phyloP scores from a whole-genome alignment of 1,140 invertebrate species.

The Nasonia longicornis region DNA sequence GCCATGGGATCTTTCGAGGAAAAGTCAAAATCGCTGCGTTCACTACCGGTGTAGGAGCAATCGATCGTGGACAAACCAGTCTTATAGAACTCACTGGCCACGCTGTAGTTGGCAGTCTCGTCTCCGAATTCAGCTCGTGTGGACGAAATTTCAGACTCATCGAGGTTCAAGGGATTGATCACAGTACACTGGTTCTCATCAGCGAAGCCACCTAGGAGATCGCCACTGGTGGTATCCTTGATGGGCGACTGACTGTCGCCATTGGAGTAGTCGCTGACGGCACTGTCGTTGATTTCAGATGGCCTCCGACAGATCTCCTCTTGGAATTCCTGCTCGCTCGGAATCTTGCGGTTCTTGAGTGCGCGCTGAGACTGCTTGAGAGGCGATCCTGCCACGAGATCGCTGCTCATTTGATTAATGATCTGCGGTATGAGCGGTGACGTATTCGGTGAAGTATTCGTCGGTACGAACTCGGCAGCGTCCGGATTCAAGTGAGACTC shows the following conservation, averaged over 20 bases:
- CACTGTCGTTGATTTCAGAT: constrained; percentile 70
- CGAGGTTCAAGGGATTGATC: constrained; percentile 54
- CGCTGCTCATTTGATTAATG: constrained; percentile 65
- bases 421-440: constrained; percentile 57
- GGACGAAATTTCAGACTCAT: constrained; percentile 68
- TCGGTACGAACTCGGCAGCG: constrained; percentile 78
- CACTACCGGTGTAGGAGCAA: constrained; percentile 52
- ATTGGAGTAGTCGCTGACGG: constrained; percentile 64
- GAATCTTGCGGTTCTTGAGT: constrained; percentile 75
- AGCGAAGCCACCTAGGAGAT: constrained; percentile 10
- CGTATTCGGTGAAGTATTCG: constrained; percentile 64
- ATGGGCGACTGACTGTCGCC: constrained; percentile 58
- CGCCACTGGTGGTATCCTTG: not conserved
- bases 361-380: constrained; percentile 68
- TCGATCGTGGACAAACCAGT: constrained; percentile 55
- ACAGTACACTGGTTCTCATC: not conserved
- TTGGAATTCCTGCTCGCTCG: constrained; percentile 74
- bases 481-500: constrained; percentile 80
- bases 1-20: constrained; percentile 74
- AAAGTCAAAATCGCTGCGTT: constrained; percentile 53
- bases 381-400: constrained; percentile 74
- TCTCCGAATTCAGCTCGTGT: constrained; percentile 70
- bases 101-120: constrained; percentile 61
- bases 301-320: constrained; percentile 73
- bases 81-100: constrained; percentile 53